Evolutionary conservation across 2,888 invertebrate species (phyloP), one percentile per base, ranked within the genome.

Genomic region (Mythimna pallens): DNA sequence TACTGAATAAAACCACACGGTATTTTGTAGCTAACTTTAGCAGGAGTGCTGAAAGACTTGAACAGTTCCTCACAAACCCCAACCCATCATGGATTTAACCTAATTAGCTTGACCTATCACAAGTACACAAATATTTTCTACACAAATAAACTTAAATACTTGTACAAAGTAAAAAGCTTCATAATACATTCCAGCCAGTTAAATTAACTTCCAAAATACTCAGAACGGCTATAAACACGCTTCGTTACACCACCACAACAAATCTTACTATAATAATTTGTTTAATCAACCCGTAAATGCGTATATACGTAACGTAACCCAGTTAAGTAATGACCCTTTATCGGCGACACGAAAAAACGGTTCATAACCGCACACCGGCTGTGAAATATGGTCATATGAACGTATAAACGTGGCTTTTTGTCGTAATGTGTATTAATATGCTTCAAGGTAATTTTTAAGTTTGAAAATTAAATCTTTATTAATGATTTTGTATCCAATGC

Each of bases 271-370:
- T 61, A 79, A 79, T 80, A 79, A 79, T 80, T 76, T 82, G 79
- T 79, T 76, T 67, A 76, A 82, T 78, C 63, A 82, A 82, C 80
- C 70, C 64, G 36, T n/a, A 61, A 63, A 64, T 52, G 50, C 55
- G 54, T 7, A 43, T 83, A n/a, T 65, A 72, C 72, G 61, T 74
- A 76, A 77, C 72, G 10, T 79, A 78, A 80, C 84, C 84, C 69
- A 81, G 77, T 75, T 81, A 64, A 65, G 65, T 72, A 84, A 83
- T 73, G 70, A 73, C 67, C 79, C 80, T 76, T 83, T 83, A 81
- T 81, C 72, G 65, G 76, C 52, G 61, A 76, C 75, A 76, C 75
- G 61, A 66, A 73, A 76, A 79, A 75, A 63, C 62, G 65, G 61
- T 62, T 69, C 69, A 80, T 82, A 83, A 82, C 64, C 52, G 62